Base-by-base conservation (phyloP, 2,888 invertebrate species). In the Terebella lapidaria region DNA sequence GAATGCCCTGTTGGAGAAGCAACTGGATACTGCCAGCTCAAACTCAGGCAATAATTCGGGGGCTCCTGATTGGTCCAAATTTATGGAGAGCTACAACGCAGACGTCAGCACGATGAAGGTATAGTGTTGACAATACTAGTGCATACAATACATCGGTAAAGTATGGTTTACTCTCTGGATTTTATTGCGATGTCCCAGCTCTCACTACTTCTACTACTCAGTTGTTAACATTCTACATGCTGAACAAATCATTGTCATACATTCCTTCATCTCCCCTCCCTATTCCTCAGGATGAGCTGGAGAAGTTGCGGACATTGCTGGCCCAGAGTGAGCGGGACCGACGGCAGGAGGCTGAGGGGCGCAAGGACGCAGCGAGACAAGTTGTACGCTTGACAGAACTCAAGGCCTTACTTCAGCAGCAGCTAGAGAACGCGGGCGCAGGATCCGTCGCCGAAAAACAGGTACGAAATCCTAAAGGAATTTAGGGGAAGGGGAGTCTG, bases 371-470 rank as follows among this genome's bases (percentile, higher is more conserved):
- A 1, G 61, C 65, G 18, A 61, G 64, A 30, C 72, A 75, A 59
- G 63, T 75, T 3, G 60, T 71, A 2, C 67, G 71, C 58, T 68
- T 77, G 54, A 71, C 71, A 24, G 72, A 76, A 59, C 60, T 74
- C 45, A 72, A 71, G 45, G 70, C 74, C 42, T 58, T 74, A 2
- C 67, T 76, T 4, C 74, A 76, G 60, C 70, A 73, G 56, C 72
- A 75, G 67, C 52, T 71, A 3, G 72, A 74, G 10, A 64, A 65
- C 18, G 69, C 71, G 0, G 68, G 71, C 2, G 67, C 64, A 20
- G 70, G 68, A 22, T 63, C 68, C 1, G 63, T 61, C 22, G 66
- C 66, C 15, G 65, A 67, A 18, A 64, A 62, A 56, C 66, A 65
- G 61, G 67, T 64, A n/a, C n/a, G n/a, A n/a, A n/a, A n/a, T n/a